Base-by-base conservation (phyloP, 92 coral and sea anemone genomes). In the Siderastrea siderea region DNA sequence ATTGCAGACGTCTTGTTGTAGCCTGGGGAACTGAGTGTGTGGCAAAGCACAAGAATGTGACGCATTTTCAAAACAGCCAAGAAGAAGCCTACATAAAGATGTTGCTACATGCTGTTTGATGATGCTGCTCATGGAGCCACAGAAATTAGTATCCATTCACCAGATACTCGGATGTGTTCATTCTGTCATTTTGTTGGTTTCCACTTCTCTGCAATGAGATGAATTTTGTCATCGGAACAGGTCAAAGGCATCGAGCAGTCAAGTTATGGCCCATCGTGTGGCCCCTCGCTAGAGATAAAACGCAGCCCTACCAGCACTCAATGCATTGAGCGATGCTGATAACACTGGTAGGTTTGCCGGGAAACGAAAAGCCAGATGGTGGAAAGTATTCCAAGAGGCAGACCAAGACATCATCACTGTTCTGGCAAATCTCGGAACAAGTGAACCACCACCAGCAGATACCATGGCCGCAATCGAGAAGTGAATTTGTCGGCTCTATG, bases 11-110 rank as follows among this genome's bases (percentile, higher is more conserved):
- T 26, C 38, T 26, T 26, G 38, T 26, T 26, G 38, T 26, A 26
- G 38, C 38, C 38, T 26, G 38, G 38, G 38, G 38, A 6, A 43
- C 82, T 57, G 44, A 66, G 48, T 85, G 95, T 54, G 11, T 73
- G 82, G 95, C 89, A 14, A 84, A 75, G 1, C 80, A 75, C 74
- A 68, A 52, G 54, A 50, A 54, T 46, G 16, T 14, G 1, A 3
- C 38, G 38, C 38, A 0, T 26, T 26, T 26, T 26, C 38, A 26
- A 26, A 26, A 26, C 38, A 26, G 38, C 13, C 63, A 88, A 83
- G 84, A 83, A 83, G 63, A n/a, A 83, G 1, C 72, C 74, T 60
- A 90, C 93, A 17, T 3, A 90, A 90, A 49, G 90, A 86, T 38
- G 70, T 86, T 7, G 0, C 92, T 9, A 2, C 47, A 58, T 16